Base-by-base conservation (phyloP, 1,140 invertebrate species). In the Pachypeltis micranthus region DNA sequence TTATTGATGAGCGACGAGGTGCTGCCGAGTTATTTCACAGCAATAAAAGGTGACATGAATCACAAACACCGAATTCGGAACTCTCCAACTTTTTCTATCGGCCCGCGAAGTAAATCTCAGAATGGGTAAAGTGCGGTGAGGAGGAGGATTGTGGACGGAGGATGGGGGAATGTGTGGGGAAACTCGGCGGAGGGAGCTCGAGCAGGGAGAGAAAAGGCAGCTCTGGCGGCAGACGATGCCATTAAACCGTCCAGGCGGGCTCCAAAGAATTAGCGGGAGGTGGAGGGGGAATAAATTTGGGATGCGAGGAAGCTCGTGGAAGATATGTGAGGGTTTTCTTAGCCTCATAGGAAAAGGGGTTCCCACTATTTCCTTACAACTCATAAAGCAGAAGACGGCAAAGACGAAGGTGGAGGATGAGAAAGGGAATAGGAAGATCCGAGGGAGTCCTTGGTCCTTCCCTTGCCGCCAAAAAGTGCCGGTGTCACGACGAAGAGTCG, bases 361-460 rank as follows among this genome's bases (percentile, higher is more conserved):
- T 4, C 47, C 47, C 21, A 39, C 59, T 23, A 61, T 39, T 61
- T 61, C 59, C 59, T 61, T 61, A 61, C 59, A 61, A 61, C 31
- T 61, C 59, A 61, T 61, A 61, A 61, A 61, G 59, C 59, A 61
- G 34, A 25, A n/a, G 24, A 44, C 14, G 24, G n/a, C n/a, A n/a
- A n/a, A n/a, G n/a, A n/a, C n/a, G n/a, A n/a, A n/a, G n/a, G n/a
- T n/a, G n/a, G n/a, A n/a, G n/a, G n/a, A n/a, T n/a, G n/a, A n/a
- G n/a, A n/a, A n/a, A n/a, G n/a, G n/a, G n/a, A n/a, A n/a, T n/a
- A n/a, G n/a, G n/a, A n/a, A n/a, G n/a, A n/a, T n/a, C n/a, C n/a
- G n/a, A n/a, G n/a, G n/a, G n/a, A n/a, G n/a, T n/a, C n/a, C n/a
- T n/a, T n/a, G n/a, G n/a, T n/a, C n/a, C n/a, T n/a, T n/a, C n/a